Evolutionary conservation across 2,888 invertebrate genomes (phyloP), one percentile per base, ranked within the genome.

Genomic region (Stenotaenia linearis): DNA sequence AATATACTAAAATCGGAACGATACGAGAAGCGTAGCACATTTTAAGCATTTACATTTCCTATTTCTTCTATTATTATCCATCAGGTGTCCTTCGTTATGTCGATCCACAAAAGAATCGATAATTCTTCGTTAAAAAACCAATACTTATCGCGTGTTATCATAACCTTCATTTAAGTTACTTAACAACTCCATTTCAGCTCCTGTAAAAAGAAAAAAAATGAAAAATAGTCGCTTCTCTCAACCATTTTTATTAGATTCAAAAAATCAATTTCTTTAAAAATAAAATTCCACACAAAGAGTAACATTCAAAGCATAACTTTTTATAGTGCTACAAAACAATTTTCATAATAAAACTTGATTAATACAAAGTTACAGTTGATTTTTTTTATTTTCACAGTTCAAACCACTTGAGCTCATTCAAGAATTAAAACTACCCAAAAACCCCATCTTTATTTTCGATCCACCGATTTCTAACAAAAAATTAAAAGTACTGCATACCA

Each of bases 221-320:
- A 40, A 40, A 40, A 40, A 12, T 2, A 15, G n/a, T n/a, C 2
- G 6, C 25, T 61, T 61, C 23, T 61, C 25, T 61, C 61, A 61
- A 61, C 61, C 61, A 25, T 56, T 25, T 61, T 61, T 25, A 12
- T 25, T 25, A 61, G 61, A 61, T 25, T 61, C 61, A 61, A 12
- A 61, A 61, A 61, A 61, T 25, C 61, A 61, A 61, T 61, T 61
- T 61, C 23, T 61, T 61, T 61, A 23, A 61, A 61, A 61, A 61
- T 61, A 25, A 61, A 61, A 61, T 23, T 61, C 61, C 61, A 61
- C 61, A 25, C 61, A 61, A 61, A 61, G 61, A 61, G 21, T 28
- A 61, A 61, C 61, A 61, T 61, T 61, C 61, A 61, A 45, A 45
- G 18, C n/a, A 45, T 45, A 12, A 12, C 12, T 7, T 18, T 45